Conservation (phyloP, 2,888 invertebrate genomes). For the Troides aeacus region DNA sequence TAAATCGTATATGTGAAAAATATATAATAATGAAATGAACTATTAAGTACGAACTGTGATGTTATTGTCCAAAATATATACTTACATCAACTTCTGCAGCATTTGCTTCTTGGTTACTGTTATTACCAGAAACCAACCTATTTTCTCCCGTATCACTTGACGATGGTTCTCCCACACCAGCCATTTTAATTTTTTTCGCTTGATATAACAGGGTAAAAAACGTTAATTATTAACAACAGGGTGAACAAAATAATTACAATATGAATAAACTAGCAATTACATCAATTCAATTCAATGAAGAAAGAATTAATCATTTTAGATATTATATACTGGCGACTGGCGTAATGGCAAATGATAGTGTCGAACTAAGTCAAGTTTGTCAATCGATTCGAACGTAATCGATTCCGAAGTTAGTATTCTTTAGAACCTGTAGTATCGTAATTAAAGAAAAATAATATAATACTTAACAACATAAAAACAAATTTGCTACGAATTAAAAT, state of each 20-base stretch:
- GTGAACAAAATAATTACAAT: not conserved
- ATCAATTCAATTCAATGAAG: not conserved
- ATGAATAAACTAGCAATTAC: not conserved
- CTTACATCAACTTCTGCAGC: constrained; percentile 62
- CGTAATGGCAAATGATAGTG: not conserved
- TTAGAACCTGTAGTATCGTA: no score
- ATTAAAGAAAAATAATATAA: no score
- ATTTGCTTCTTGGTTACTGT: constrained; percentile 41
- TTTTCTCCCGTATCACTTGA: constrained; percentile 45
- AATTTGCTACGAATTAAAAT: no score
- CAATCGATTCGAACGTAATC: not conserved
- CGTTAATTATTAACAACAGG: not conserved
- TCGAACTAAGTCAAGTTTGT: not conserved
- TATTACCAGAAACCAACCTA: constrained; percentile 47
- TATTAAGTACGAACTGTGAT: not conserved
- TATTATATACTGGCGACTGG: not conserved
- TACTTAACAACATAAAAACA: no score
- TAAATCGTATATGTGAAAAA: not conserved
- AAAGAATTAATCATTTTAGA: not conserved
- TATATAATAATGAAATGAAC: not conserved
- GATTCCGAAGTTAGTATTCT: not conserved
- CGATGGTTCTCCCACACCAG: constrained; percentile 41
- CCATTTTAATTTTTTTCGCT: constrained; percentile 35
- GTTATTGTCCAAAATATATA: constrained; percentile 25
- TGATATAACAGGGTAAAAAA: not conserved